A percentile compares a stretch with the other conserved stretches of the same genome.
These are phyloP conservation scores for Eugnorisma glareosa DNA, from an alignment of 2,888 invertebrate genomes.

Conservation along the genomic window DNA sequence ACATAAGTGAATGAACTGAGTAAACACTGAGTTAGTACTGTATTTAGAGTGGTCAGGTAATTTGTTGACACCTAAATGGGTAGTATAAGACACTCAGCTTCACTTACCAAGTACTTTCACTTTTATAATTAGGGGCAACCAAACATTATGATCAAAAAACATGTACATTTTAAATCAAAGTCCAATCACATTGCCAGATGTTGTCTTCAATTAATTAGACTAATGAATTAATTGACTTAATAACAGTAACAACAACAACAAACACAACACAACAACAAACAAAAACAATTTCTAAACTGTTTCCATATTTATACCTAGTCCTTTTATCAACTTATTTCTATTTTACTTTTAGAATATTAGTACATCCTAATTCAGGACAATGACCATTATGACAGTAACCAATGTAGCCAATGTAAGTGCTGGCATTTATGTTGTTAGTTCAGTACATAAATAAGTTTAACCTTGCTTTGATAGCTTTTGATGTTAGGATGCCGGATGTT, in stretches of 20 bases:
- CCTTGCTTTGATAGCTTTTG: conserved; percentile 26
- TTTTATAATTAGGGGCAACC: no score
- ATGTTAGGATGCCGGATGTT: not conserved
- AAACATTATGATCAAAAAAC: not conserved
- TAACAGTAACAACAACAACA: no score
- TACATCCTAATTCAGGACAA: conserved; percentile 26
- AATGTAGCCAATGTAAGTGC: conserved; percentile 31
- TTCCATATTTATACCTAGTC: no score
- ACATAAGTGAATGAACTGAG: not conserved
- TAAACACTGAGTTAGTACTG: not conserved
- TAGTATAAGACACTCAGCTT: no score
- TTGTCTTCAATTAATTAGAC: not conserved
- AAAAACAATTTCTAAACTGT: not conserved
- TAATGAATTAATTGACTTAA: not conserved
- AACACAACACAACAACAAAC: no score
- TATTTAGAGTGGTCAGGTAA: not conserved
- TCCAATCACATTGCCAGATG: not conserved
- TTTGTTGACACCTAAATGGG: no score
- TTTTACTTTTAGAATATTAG: not conserved
- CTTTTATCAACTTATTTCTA: not conserved
- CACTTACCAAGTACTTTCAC: no score
- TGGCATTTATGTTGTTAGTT: conserved; percentile 2
- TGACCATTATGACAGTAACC: conserved; percentile 18
- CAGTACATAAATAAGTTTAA: conserved; percentile 35
- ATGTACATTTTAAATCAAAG: not conserved